Conservation (phyloP, 2,113 vertebrate species). For the Colossoma macropomum region DNA sequence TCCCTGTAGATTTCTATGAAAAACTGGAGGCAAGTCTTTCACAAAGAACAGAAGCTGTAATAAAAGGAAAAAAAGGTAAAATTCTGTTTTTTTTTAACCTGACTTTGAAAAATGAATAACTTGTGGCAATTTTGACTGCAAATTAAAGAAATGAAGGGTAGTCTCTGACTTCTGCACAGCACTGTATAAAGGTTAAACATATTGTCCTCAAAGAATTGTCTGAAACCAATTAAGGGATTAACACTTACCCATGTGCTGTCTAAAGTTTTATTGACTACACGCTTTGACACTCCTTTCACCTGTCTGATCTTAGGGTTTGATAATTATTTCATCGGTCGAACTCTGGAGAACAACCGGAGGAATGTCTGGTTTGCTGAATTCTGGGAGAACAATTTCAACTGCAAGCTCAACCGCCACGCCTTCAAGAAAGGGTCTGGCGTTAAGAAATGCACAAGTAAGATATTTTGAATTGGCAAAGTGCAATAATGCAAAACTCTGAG, state of each 20-base stretch:
- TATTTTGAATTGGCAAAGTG: conserved; percentile 33
- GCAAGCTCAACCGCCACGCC: conserved; percentile 84
- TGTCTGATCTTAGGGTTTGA: conserved; percentile 77
- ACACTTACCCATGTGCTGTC: not conserved
- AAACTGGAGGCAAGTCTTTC: too few relatives aligned
- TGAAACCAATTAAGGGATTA: not conserved
- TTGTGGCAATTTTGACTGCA: too few relatives aligned
- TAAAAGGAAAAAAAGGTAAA: too few relatives aligned
- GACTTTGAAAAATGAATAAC: too few relatives aligned
- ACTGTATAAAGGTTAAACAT: not conserved
- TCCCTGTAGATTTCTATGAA: too few relatives aligned
- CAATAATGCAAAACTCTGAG: conserved; percentile 27
- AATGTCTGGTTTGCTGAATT: conserved; percentile 85
- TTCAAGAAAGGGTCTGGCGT: conserved; percentile 75
- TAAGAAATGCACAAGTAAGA: conserved; percentile 92
- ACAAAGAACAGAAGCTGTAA: too few relatives aligned
- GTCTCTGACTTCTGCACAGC: not conserved
- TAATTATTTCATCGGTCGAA: conserved; percentile 80
- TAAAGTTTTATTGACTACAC: conserved; percentile 23
- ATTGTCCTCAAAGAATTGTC: not conserved
- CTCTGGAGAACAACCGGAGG: conserved; percentile 81
- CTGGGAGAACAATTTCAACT: conserved; percentile 88
- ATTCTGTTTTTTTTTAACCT: too few relatives aligned
- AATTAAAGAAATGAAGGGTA: too few relatives aligned
- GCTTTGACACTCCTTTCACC: conserved; percentile 53